A percentile compares a stretch with the other conserved stretches of the same genome.
These are phyloP conservation scores for Heterotilapia buettikoferi DNA, from an alignment of 2,113 vertebrate genomes.

Conservation along the genomic window DNA sequence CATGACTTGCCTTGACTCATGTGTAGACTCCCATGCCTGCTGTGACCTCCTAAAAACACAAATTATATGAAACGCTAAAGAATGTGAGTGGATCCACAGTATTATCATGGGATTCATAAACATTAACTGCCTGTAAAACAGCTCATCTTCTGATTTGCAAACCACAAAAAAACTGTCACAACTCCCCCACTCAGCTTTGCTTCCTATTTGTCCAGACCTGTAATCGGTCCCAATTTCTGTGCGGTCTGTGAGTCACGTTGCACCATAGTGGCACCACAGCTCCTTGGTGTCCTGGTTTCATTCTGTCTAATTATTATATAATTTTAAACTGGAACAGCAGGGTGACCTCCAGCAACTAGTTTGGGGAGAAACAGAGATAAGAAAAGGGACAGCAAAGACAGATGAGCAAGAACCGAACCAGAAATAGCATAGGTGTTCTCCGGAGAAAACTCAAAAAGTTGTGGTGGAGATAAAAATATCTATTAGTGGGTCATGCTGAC, in stretches of 20 bases:
- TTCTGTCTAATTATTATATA: slow-evolving; percentile 62
- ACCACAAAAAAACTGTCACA: background rate
- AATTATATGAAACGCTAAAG: background rate
- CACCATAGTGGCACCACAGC: slow-evolving; percentile 30
- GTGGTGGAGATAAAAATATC: slow-evolving; percentile 54
- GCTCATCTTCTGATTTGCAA: background rate
- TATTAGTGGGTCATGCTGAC: slow-evolving; percentile 63
- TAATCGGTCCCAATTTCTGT: background rate
- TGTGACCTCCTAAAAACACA: background rate
- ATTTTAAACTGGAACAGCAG: slow-evolving; percentile 61
- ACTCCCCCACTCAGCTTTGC: background rate
- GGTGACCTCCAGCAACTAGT: slow-evolving; percentile 69
- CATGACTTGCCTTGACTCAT: background rate
- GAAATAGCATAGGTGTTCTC: slow-evolving; percentile 59
- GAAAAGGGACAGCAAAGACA: slow-evolving; percentile 30
- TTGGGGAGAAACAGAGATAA: slow-evolving; percentile 36
- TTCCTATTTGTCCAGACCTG: background rate
- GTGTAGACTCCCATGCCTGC: background rate
- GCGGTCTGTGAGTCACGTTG: slow-evolving; percentile 41
- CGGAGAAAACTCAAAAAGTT: slow-evolving; percentile 47
- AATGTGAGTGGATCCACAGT: background rate
- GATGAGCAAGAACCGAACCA: slow-evolving; percentile 41
- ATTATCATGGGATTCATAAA: background rate
- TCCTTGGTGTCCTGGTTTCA: slow-evolving; percentile 64
- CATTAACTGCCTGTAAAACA: background rate